Evolutionary conservation across 2,797 vertebrate genomes (phyloP), one percentile per base, ranked within the genome.

Genomic region (Hippoglossus hippoglossus): DNA sequence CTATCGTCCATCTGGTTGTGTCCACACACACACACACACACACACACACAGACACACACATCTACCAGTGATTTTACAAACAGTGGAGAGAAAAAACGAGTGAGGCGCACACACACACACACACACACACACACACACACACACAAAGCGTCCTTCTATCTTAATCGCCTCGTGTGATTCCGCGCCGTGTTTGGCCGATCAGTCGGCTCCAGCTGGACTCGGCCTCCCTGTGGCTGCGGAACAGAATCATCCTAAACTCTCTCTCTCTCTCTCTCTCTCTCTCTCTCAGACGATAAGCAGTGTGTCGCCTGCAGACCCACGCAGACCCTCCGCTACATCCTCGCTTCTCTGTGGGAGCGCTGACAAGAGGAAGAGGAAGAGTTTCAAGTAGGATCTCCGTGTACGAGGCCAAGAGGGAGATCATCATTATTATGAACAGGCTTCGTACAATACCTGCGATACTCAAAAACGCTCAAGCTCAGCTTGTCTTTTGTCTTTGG

Each of bases 141-240:
- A 68, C 68, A 73, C 61, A 77, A 53, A 68, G 49, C 16, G 66
- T 15, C 36, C 3, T 39, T 80, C 67, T 65, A 52, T 79, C 73
- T 84, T 91, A 91, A 91, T 89, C 77, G 84, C 83, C 77, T 81
- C 59, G 80, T 87, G 77, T 87, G 84, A 87, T 91, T 89, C 87
- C 73, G 67, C 34, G 28, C 79, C 80, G 90, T 79, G 89, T 85
- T 79, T 72, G 3, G 34, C 85, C 84, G 87, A 87, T 86, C 88
- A 81, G 69, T 73, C 63, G 47, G 79, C 68, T 86, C 80, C 83
- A 85, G 78, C 82, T 80, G 81, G 82, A 84, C 74, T 81, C 75
- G 62, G 85, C 65, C 73, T 80, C 78, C 91, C 85, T 5, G 68
- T 47, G 34, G 88, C 83, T 77, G 56, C 68, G 54, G 69, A 70